Evolutionary conservation across 1,140 invertebrate genomes (phyloP).

Genomic region (Cyphomyrmex costatus): DNA sequence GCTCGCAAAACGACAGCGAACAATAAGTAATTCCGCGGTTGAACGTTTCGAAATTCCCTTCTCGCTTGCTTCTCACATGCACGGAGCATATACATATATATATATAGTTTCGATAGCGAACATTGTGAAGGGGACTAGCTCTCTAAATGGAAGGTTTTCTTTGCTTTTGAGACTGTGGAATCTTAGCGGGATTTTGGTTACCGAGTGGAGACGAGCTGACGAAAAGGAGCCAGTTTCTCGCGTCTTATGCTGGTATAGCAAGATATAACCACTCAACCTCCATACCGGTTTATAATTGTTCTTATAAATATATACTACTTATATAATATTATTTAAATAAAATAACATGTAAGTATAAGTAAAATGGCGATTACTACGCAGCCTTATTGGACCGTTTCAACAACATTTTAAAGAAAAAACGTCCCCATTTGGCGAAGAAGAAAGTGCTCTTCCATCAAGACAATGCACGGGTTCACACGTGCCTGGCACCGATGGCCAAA

Average conservation of each 20-base stretch:
- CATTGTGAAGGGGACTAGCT: neutral
- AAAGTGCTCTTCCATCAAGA: no score
- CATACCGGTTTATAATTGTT: no score
- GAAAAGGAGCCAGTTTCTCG: neutral
- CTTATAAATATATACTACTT: no score
- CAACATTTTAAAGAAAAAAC: no score
- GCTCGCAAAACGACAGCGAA: neutral
- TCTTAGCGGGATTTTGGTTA: conserved; percentile 44
- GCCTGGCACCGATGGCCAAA: no score
- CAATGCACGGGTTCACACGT: no score
- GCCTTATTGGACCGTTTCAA: no score
- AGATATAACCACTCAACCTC: conserved; percentile 19
- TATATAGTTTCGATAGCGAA: neutral
- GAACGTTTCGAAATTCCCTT: conserved; percentile 30
- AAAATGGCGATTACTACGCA: no score
- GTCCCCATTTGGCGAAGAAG: no score
- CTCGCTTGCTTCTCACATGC: neutral
- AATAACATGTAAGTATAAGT: no score
- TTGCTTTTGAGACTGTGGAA: conserved; percentile 29
- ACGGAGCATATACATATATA: neutral
- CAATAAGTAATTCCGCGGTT: neutral
- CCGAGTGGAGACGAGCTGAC: neutral
- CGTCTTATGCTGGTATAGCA: conserved; percentile 12
- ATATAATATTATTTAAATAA: no score
- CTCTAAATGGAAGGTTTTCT: conserved; percentile 2